Evolutionary conservation across 2,113 vertebrate species (phyloP).

Genomic region (Thymallus thymallus): DNA sequence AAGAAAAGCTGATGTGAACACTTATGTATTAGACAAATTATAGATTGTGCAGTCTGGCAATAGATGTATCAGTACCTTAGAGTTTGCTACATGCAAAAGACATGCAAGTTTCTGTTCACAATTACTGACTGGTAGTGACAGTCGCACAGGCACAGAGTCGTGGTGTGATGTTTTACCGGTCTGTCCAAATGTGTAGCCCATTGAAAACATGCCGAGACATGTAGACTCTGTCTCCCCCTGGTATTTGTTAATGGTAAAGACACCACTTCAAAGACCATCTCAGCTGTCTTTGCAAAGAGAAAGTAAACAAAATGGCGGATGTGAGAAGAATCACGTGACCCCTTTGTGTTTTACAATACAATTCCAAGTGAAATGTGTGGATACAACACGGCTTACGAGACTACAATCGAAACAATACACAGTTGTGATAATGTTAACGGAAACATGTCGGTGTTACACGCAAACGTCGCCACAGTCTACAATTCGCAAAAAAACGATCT

Average conservation of each 20-base stretch:
- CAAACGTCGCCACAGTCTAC: slow-evolving; percentile 46
- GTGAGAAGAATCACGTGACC: slow-evolving; percentile 85
- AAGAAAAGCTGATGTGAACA: too few relatives aligned
- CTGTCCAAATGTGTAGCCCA: slow-evolving; percentile 29
- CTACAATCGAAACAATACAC: neutral
- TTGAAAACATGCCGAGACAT: slow-evolving; percentile 36
- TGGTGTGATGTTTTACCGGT: neutral
- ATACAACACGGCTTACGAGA: slow-evolving; percentile 47
- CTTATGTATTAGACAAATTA: too few relatives aligned
- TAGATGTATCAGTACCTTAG: too few relatives aligned
- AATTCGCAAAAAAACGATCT: slow-evolving; percentile 67
- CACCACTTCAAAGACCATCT: slow-evolving; percentile 71
- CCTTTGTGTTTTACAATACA: slow-evolving; percentile 83
- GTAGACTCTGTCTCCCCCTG: slow-evolving; percentile 62
- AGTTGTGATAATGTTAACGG: accelerated
- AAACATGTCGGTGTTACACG: neutral
- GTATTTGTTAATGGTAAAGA: slow-evolving; percentile 29
- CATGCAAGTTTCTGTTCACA: too few relatives aligned
- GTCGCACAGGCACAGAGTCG: too few relatives aligned
- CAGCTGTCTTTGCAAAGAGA: slow-evolving; percentile 59
- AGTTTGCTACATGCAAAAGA: too few relatives aligned
- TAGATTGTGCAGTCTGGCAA: too few relatives aligned
- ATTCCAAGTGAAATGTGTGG: slow-evolving; percentile 11
- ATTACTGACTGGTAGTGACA: too few relatives aligned
- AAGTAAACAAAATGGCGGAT: slow-evolving; percentile 91